Conservation (phyloP, 2,888 invertebrate genomes). For the Parnassius orleans region DNA sequence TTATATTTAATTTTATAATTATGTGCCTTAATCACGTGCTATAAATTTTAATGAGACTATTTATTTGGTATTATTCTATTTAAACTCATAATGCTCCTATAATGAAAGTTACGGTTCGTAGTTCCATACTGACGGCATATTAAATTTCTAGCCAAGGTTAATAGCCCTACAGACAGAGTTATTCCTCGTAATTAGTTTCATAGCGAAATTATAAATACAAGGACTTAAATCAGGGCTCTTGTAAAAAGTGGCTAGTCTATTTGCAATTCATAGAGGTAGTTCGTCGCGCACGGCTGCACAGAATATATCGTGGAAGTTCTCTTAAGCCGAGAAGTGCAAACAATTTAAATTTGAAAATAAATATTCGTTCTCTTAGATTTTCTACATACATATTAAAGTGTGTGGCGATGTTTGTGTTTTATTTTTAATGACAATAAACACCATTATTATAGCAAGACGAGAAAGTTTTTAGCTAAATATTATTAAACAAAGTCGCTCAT, state of each 20-base stretch:
- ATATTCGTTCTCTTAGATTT: not conserved
- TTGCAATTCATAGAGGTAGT: constrained; percentile 50
- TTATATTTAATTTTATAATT: no score
- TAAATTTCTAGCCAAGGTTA: constrained; percentile 44
- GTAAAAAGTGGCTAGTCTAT: constrained; percentile 37
- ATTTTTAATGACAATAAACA: no score
- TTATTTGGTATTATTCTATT: constrained; percentile 14
- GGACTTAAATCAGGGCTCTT: constrained; percentile 46
- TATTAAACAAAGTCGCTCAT: no score
- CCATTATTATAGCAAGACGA: no score
- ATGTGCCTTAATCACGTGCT: constrained; percentile 15
- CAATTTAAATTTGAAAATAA: constrained; percentile 2
- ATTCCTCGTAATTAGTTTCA: constrained; percentile 42
- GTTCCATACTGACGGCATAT: constrained; percentile 23
- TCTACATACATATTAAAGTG: not conserved
- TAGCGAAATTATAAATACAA: constrained; percentile 47
- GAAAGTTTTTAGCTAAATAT: no score
- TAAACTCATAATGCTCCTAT: constrained; percentile 14
- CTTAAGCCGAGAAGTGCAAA: constrained; percentile 9
- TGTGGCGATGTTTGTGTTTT: not conserved
- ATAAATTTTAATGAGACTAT: constrained; percentile 14
- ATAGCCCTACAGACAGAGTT: constrained; percentile 35
- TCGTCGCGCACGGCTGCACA: constrained; percentile 46
- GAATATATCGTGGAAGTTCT: constrained; percentile 1
- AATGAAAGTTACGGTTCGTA: constrained; percentile 21